Base-by-base conservation (phyloP, 2,888 invertebrate genomes). In the Lasioglossum zephyrum region DNA sequence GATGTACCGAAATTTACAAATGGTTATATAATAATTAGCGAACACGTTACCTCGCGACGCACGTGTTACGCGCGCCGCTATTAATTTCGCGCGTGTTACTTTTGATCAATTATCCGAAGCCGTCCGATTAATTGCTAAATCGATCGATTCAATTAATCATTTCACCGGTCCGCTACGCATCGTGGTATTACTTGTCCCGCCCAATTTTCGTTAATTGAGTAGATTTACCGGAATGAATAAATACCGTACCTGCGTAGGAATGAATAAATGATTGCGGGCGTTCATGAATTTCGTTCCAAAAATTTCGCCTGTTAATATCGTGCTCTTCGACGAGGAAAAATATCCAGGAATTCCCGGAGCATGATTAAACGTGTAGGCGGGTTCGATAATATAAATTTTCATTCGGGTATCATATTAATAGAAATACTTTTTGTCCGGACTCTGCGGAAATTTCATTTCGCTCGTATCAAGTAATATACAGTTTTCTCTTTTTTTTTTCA, bases 171-270 rank as follows among this genome's bases (percentile, higher is more conserved):
- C 36, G 44, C 8, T 53, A 53, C 63, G 69, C 72, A 53, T 73
- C 77, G n/a, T 8, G 18, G 9, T 36, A 18, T n/a, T 73, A 18
- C 47, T 63, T 22, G 74, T 22, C n/a, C 3, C 63, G 70, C 8
- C 49, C 60, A n/a, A 83, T 78, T 83, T 72, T 75, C 84, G 53
- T 75, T 78, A 83, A 85, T 85, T 75, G 75, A 85, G 49, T 26
- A 75, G 26, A 41, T 78, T 78, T 26, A 26, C 47, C n/a, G 60
- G 63, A 22, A 70, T 44, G 16, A 44, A 53, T 44, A 39, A 63
- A 72, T 60, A 49, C 49, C 31, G 39, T 9, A n/a, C 13, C 22
- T 18, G 66, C 18, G 22, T 26, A 41, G 36, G 63, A 36, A 74
- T 63, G 18, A 66, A 53, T 44, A 47, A 72, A 72, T 49, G 44